Evolutionary conservation across 2,888 invertebrate species (phyloP), one percentile per base, ranked within the genome.

Genomic region (Andricus quercusramuli): DNA sequence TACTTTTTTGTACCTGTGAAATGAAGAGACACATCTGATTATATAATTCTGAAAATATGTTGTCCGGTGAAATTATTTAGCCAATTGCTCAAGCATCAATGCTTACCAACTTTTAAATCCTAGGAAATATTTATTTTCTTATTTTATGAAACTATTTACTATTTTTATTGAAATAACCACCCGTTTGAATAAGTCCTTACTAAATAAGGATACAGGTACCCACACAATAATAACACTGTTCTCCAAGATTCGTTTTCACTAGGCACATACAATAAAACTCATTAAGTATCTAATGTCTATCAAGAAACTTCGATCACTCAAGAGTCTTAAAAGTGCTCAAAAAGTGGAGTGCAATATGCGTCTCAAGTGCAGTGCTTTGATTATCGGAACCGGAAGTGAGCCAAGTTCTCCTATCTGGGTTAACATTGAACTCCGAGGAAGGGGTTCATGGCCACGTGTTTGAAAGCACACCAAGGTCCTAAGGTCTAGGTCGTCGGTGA

Each of bases 401-500:
- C 44, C 47, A 41, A 44, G 29, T 29, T 62, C 25, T 62, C 25
- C 25, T 62, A 62, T 62, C 62, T 62, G 22, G 47, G 51, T 32
- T 13, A 56, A 32, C 56, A 74, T 56, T 74, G 74, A 74, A 56
- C 74, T 56, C 56, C 20, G 20, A 74, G 11, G n/a, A 74, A 37
- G n/a, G 47, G 51, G 74, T 74, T 74, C 74, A 74, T 51, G 74
- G 74, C 74, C 56, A 56, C 51, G 74, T 56, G 29, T 56, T 74
- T 37, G 32, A 56, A 74, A 56, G 51, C 74, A 56, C 74, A 56
- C 32, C 51, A 56, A 74, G 56, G 74, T 56, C 74, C 32, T 56
- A 56, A 74, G 74, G 51, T 56, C 74, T 74, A 74, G 74, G 74
- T 74, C 74, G 74, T 56, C 74, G 56, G 20, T 74, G 56, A 74